These are phyloP conservation scores for Elysia chlorotica DNA, from an alignment of 1,140 invertebrate genomes.

Conservation along the genomic window DNA sequence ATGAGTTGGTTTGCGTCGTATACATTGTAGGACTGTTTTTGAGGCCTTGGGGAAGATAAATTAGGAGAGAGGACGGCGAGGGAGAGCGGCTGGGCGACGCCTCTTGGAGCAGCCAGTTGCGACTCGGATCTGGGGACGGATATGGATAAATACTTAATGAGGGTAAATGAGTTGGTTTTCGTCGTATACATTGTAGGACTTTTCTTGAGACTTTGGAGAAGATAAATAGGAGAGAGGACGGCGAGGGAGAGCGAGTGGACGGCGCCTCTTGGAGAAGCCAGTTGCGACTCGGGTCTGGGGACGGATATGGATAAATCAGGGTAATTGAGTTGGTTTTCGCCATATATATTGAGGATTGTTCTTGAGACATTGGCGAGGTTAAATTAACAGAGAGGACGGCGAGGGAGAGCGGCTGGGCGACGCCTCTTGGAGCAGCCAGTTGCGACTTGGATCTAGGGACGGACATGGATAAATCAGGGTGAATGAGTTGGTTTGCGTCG, in stretches of 20 bases:
- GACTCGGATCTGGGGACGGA: no score
- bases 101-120: no score
- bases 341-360: background rate
- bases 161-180: no score
- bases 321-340: conserved; percentile 11
- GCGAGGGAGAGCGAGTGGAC: conserved; percentile 24
- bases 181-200: background rate
- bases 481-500: background rate
- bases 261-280: no score
- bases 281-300: no score
- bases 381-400: background rate
- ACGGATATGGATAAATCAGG: no score
- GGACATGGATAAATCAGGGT: background rate
- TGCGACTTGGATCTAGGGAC: no score
- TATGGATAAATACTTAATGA: background rate
- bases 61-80: background rate
- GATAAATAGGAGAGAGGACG: conserved; percentile 21
- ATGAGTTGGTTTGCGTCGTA: background rate
- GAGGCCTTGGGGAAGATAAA: background rate
- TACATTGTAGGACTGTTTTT: background rate
- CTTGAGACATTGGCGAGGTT: no score
- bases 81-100: no score
- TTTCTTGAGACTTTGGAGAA: background rate
- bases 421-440: no score
- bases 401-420: no score